Percentiles rank a stretch among this genome's conserved stretches.
Evolutionary conservation across 2,888 invertebrate genomes (phyloP).

Genomic region (Tetrapedia diversipes): DNA sequence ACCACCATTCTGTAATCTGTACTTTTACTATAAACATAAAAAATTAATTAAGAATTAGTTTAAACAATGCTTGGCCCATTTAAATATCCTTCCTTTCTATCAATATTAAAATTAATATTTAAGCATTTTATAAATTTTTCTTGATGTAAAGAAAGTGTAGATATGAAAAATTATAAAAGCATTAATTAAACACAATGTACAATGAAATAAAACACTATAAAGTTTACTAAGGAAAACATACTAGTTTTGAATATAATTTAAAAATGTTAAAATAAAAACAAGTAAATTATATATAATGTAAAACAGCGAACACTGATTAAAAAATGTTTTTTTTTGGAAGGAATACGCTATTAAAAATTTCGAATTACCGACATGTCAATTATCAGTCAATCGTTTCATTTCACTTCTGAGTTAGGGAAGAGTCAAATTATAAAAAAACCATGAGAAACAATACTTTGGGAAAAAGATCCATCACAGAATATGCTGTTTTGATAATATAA

Average conservation of each 20-base stretch:
- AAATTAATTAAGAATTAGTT: background rate
- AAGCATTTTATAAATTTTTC: background rate
- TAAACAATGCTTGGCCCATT: too few species aligned
- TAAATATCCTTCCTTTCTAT: too few species aligned
- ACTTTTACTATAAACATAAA: conserved; percentile 69
- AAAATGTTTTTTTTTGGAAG: conserved; percentile 14
- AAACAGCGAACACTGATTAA: conserved; percentile 8
- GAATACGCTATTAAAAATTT: conserved; percentile 32
- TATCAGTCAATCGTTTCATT: conserved; percentile 9
- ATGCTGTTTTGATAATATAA: conserved; percentile 67
- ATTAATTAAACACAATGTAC: background rate
- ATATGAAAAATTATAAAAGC: conserved; percentile 10
- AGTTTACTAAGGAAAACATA: background rate
- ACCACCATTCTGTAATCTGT: conserved; percentile 82
- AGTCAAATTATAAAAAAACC: background rate
- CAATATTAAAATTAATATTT: too few species aligned
- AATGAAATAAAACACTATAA: background rate
- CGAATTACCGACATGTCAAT: conserved; percentile 19
- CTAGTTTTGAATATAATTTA: background rate
- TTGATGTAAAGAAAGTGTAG: background rate
- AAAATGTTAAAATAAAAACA: background rate
- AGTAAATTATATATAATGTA: too few species aligned
- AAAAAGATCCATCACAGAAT: conserved; percentile 15
- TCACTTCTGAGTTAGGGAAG: background rate
- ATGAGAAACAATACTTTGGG: background rate